Base-by-base conservation (phyloP, 2,888 invertebrate species). In the Apamea monoglypha region DNA sequence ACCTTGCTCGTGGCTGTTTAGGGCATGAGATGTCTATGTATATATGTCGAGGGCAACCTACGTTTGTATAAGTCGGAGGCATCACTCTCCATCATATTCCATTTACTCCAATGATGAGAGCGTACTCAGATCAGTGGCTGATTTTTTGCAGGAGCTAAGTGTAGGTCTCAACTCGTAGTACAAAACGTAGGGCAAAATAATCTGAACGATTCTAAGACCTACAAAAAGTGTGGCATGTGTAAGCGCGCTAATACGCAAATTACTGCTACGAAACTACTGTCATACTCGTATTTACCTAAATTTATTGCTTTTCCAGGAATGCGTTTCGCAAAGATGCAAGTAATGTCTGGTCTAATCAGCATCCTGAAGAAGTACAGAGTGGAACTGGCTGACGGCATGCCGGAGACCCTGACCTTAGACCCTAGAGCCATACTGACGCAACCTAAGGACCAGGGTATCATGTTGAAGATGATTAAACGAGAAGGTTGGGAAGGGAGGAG, bases 331-430 rank as follows among this genome's bases (percentile, higher is more conserved):
- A 81, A 89, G 75, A 93, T 94, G 93, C 93, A 93, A 78, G 89
- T 92, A 75, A 53, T 93, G 50, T 85, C 92, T 0, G 92, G 92
- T 0, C 80, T 94, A 29, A 76, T 93, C 64, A 91, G 91, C 2
- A 25, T 93, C 29, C 79, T 94, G 76, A 93, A 89, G 83, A 90
- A 90, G 40, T 93, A 91, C 81, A 83, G 82, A 14, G 76, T 93
- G 59, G 89, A 90, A 64, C 63, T 92, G 21, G 90, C 92, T 0
- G 85, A 86, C 0, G 90, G 85, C 6, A 92, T 88, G 88, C 88
- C 91, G 0, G 69, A 59, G 1, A 80, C 63, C 5, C 12, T 88
- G 2, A 50, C 36, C 3, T 70, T 87, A 0, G 88, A 88, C 14
- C 29, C 76, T 2, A 83, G 89, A 12, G 75, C 85, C 1, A 0